Evolutionary conservation across 1,140 invertebrate genomes (phyloP).

Genomic region (Mercenaria mercenaria): DNA sequence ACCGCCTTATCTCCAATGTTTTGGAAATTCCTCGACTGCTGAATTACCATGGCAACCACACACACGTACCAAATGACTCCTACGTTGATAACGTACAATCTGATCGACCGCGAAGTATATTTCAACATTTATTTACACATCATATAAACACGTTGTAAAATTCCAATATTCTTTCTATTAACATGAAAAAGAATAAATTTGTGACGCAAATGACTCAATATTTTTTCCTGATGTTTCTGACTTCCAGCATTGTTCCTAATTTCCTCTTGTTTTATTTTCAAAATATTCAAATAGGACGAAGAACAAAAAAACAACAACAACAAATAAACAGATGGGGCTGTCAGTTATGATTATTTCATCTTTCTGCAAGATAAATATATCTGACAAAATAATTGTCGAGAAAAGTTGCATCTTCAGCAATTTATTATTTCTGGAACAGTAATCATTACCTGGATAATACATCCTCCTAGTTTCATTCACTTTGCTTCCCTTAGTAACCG

Average conservation of each 20-base stretch:
- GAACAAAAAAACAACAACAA: no score
- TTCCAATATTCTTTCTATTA: no score
- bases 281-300: no score
- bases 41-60: conserved; percentile 2
- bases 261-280: no score
- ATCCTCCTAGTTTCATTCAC: conserved; percentile 17
- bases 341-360: background rate
- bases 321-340: background rate
- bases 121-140: background rate
- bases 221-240: no score
- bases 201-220: no score
- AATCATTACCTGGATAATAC: background rate
- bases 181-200: no score
- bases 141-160: no score
- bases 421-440: background rate
- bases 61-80: conserved; percentile 33
- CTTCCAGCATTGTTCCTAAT: no score
- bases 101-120: background rate
- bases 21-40: conserved; percentile 24
- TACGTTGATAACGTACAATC: background rate
- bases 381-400: background rate
- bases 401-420: conserved; percentile 28
- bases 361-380: background rate
- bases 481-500: conserved; percentile 37
- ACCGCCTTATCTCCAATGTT: background rate